These are phyloP conservation scores for Uromys caudimaculatus DNA, from an alignment of 2,797 vertebrate genomes.

Conservation along the genomic window DNA sequence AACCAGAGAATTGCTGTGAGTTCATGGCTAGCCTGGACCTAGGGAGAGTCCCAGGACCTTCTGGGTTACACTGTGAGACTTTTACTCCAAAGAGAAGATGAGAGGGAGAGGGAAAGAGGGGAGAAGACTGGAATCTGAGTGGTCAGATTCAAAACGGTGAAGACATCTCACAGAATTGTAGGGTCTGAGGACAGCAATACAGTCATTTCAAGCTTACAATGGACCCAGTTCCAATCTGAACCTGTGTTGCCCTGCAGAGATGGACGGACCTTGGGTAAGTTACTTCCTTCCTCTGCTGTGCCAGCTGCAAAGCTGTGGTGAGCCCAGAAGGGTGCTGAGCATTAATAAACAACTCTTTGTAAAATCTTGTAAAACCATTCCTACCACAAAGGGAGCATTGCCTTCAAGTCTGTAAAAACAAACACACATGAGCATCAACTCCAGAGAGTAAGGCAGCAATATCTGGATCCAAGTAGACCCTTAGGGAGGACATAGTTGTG, in stretches of 20 bases:
- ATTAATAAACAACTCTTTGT: background rate
- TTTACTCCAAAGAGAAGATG: background rate
- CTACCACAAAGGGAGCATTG: background rate
- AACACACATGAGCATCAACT: background rate
- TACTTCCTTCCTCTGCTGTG: background rate
- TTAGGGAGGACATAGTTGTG: background rate
- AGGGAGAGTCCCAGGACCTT: background rate
- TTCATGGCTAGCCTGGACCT: background rate
- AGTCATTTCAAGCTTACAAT: background rate
- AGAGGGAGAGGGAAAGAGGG: accelerated
- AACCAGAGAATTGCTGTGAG: background rate
- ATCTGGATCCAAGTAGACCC: background rate
- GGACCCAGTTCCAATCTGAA: background rate
- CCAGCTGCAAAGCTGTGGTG: background rate
- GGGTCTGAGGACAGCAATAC: background rate
- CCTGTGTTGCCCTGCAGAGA: background rate
- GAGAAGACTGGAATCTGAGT: background rate
- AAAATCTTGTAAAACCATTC: background rate
- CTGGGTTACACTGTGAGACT: background rate
- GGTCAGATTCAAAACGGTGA: background rate
- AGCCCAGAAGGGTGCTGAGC: background rate
- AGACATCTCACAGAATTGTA: background rate
- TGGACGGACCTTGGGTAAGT: background rate
- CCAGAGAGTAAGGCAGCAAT: background rate
- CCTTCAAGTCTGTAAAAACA: background rate